These are phyloP conservation scores for Strix uralensis DNA, from an alignment of 2,113 vertebrate genomes.

Conservation along the genomic window DNA sequence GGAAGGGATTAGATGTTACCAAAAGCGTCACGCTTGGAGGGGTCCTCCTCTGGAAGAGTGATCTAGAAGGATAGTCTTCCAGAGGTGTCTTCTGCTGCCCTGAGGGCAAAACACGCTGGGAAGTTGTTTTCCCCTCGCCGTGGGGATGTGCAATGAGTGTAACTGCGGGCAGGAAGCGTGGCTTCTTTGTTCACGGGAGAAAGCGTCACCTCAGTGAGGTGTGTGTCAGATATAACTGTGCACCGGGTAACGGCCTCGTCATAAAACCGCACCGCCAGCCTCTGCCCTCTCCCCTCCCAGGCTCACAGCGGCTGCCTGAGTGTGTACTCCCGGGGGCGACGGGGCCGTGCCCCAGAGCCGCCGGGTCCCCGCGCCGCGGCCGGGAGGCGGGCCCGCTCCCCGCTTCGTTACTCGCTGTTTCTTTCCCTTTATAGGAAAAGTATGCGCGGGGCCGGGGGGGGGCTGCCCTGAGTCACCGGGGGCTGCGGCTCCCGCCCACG, in stretches of 20 bases:
- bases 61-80: not conserved
- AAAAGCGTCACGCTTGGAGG: accelerated
- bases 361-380: not conserved
- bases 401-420: not conserved
- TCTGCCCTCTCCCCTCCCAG: not conserved
- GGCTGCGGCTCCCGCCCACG: not conserved
- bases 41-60: accelerated
- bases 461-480: conserved; percentile 1
- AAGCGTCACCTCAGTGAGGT: accelerated
- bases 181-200: not conserved
- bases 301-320: accelerated
- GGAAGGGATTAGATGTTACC: no score
- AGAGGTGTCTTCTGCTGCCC: not conserved
- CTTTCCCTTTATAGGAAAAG: conserved; percentile 67
- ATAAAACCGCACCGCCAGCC: not conserved
- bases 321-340: no score
- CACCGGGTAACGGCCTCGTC: not conserved
- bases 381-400: not conserved
- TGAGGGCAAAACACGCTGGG: accelerated
- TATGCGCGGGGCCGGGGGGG: conserved; percentile 4
- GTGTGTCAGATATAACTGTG: not conserved
- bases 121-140: not conserved
- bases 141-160: accelerated
- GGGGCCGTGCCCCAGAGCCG: no score
- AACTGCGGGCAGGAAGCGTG: not conserved